Evolutionary conservation across 2,797 vertebrate genomes (phyloP).

Genomic region (Phyllotis vaccarum): DNA sequence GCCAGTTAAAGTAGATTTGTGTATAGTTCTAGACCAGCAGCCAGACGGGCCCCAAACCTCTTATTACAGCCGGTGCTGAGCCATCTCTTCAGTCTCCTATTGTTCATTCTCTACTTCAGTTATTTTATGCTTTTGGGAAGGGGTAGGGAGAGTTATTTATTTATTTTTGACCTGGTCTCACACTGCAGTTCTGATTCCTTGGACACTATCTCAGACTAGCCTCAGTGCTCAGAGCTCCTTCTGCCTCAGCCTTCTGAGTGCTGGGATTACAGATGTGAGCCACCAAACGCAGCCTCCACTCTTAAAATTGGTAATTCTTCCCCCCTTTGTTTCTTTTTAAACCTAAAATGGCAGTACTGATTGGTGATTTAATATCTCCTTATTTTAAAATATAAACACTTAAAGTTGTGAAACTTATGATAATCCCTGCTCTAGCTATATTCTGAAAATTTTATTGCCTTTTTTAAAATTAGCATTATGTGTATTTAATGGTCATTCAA

Average conservation of each 20-base stretch:
- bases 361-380: constrained; percentile 23
- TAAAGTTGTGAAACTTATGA: constrained; percentile 12
- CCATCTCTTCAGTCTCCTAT: background rate
- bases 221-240: background rate
- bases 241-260: background rate
- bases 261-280: background rate
- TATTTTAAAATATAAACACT: constrained; percentile 23
- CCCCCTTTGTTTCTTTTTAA: background rate
- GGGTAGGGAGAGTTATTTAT: background rate
- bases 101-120: constrained; percentile 40
- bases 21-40: no score
- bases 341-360: constrained; percentile 44
- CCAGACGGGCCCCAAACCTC: no score
- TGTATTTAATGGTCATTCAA: background rate
- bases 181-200: background rate
- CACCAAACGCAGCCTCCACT: background rate
- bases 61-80: no score
- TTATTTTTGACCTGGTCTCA: background rate
- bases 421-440: background rate
- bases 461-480: background rate
- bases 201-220: background rate
- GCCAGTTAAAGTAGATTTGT: no score
- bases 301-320: constrained; percentile 5
- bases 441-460: background rate
- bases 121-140: background rate